phyloP scores from a whole-genome alignment of 2,113 vertebrate species.

The Grammomys surdaster region DNA sequence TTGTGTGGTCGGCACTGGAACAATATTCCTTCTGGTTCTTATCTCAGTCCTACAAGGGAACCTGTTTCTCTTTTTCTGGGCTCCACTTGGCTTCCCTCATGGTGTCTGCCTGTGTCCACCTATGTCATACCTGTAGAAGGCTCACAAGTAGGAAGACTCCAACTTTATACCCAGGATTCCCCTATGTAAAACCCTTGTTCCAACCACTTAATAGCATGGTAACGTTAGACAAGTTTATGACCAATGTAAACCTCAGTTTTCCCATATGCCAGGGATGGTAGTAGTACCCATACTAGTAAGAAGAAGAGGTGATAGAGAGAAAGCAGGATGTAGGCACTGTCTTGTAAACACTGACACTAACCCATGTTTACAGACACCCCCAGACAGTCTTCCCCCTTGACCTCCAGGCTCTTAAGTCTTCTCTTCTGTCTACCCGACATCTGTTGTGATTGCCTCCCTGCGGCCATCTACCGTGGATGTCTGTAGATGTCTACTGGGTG shows the following conservation, averaged over 20 bases:
- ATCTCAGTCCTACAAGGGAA: not conserved
- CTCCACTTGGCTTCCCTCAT: not conserved
- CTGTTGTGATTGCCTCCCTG: not conserved
- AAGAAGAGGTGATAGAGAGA: not conserved
- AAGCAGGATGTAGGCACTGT: slow-evolving; percentile 3
- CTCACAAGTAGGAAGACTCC: not conserved
- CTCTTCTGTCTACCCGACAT: not conserved
- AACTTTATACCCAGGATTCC: not conserved
- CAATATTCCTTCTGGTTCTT: not conserved
- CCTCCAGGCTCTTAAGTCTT: not conserved
- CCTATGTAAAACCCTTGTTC: slow-evolving; percentile 1
- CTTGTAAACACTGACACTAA: not conserved
- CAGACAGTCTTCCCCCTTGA: slow-evolving; percentile 24
- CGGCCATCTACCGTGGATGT: not conserved
- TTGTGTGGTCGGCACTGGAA: too few relatives aligned
- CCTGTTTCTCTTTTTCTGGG: not conserved
- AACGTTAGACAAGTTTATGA: not conserved
- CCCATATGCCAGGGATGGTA: not conserved
- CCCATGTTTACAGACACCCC: not conserved
- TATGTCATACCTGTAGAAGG: not conserved
- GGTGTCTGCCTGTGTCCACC: not conserved
- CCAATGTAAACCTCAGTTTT: not conserved
- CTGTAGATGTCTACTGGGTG: not conserved
- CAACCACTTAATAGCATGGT: not conserved
- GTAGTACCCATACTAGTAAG: not conserved